Conservation (phyloP, 1,140 invertebrate species). For the Halictus rubicundus region DNA sequence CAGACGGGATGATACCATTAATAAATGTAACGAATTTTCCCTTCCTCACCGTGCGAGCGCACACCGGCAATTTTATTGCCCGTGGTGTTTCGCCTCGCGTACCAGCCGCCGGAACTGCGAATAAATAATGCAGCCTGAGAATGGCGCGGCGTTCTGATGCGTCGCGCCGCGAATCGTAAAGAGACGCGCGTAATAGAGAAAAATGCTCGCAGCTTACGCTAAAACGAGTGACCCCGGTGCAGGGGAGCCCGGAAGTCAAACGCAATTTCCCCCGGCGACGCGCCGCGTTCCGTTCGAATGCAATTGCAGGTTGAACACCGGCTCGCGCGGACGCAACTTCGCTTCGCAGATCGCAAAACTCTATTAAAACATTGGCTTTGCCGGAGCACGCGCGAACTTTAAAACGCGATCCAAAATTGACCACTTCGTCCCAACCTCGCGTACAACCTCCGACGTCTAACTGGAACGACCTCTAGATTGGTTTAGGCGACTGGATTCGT, state of each 20-base stretch:
- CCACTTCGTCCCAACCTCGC: too few relatives aligned
- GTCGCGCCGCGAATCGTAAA: slow-evolving; percentile 14
- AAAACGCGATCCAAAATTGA: too few relatives aligned
- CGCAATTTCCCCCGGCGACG: neutral
- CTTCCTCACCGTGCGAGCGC: neutral
- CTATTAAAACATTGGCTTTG: neutral
- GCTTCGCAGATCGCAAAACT: neutral
- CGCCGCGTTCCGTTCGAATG: neutral
- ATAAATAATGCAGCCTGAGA: slow-evolving; percentile 36
- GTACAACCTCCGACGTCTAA: too few relatives aligned
- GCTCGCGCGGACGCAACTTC: neutral
- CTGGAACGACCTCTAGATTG: too few relatives aligned
- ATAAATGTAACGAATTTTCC: slow-evolving; percentile 41
- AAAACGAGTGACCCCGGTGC: neutral
- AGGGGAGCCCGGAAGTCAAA: neutral
- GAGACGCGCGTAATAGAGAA: neutral
- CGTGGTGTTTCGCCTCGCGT: slow-evolving; percentile 8
- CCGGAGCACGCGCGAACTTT: too few relatives aligned
- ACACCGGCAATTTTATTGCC: slow-evolving; percentile 31
- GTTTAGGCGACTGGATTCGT: too few relatives aligned
- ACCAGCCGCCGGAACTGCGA: neutral
- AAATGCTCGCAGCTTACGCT: slow-evolving; percentile 19
- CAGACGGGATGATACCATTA: slow-evolving; percentile 17
- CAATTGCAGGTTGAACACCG: neutral
- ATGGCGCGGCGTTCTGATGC: slow-evolving; percentile 18